Base-by-base conservation (phyloP, 37 sponge, comb jelly and placozoan species). In the Geodia barretti region DNA sequence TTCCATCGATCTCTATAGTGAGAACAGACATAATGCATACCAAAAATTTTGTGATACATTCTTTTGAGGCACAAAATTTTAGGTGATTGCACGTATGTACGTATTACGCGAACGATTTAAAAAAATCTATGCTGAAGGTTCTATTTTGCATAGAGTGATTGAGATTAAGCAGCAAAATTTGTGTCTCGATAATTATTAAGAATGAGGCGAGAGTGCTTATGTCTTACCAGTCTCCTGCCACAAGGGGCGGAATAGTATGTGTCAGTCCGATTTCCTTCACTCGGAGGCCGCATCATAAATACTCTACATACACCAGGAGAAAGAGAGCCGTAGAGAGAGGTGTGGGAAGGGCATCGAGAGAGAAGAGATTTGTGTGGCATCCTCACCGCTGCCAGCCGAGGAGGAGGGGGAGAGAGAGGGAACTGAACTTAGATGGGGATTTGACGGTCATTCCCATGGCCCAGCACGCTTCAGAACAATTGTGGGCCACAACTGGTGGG, bases 161-260 rank as follows among this genome's bases (percentile, higher is more conserved):
- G n/a, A n/a, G n/a, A n/a, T n/a, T n/a, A n/a, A n/a, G n/a, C n/a
- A n/a, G n/a, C n/a, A n/a, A n/a, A n/a, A n/a, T n/a, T n/a, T n/a
- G n/a, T n/a, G n/a, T n/a, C n/a, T n/a, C n/a, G n/a, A n/a, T n/a
- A n/a, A n/a, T n/a, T n/a, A n/a, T n/a, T n/a, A n/a, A n/a, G n/a
- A n/a, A n/a, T n/a, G n/a, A n/a, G n/a, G n/a, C n/a, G 54, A 47
- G 14, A 14, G 54, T 47, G 54, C 14, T 47, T 47, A 47, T 14
- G 7, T 25, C 83, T 73, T 36, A 91, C 90, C 85, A 92, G 68
- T 40, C 73, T 79, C 66, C 61, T 83, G 21, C 85, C 81, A 75
- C 92, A 92, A 8, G 88, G 88, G 59, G 89, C 65, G 0, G 70
- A 42, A 31, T 92, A 92, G 54, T 79, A 87, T 36, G 83, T 62